phyloP scores from a whole-genome alignment of 2,113 vertebrate genomes.

The Xiphias gladius region DNA sequence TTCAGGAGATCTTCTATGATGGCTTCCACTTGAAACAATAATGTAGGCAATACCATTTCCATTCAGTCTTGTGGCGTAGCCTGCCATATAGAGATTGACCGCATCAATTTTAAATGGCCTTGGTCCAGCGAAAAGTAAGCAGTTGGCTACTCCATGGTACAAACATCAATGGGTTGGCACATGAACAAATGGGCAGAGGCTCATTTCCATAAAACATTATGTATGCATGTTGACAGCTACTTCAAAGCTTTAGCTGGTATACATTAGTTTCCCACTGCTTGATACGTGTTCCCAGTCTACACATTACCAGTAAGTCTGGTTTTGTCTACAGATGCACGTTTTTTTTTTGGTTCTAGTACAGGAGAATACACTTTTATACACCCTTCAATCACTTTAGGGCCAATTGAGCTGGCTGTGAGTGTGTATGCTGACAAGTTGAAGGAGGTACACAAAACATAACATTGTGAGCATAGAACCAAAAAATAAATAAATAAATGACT shows the following conservation, averaged over 20 bases:
- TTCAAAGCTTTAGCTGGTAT: slow-evolving; percentile 61
- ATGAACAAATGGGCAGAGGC: slow-evolving; percentile 62
- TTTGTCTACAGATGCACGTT: slow-evolving; percentile 28
- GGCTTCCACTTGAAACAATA: slow-evolving; percentile 17
- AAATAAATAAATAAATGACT: too few species aligned
- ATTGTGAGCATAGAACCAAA: not conserved
- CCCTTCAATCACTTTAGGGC: not conserved
- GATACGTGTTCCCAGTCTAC: slow-evolving; percentile 28
- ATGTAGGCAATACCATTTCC: slow-evolving; percentile 13
- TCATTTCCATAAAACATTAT: slow-evolving; percentile 68
- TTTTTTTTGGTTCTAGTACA: not conserved
- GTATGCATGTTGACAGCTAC: slow-evolving; percentile 59
- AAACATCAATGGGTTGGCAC: slow-evolving; percentile 69
- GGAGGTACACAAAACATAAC: not conserved
- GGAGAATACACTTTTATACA: not conserved
- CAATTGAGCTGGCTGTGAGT: not conserved
- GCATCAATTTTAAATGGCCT: slow-evolving; percentile 62
- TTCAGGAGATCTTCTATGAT: not conserved
- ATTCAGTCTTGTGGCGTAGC: slow-evolving; percentile 16
- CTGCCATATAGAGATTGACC: slow-evolving; percentile 52
- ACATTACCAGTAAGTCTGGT: slow-evolving; percentile 7
- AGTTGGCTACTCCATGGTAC: slow-evolving; percentile 43
- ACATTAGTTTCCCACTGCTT: slow-evolving; percentile 36
- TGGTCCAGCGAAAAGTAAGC: slow-evolving; percentile 56
- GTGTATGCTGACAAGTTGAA: not conserved